Evolutionary conservation across 2,888 invertebrate genomes (phyloP).

Genomic region (Meiosimyza platycephala): DNA sequence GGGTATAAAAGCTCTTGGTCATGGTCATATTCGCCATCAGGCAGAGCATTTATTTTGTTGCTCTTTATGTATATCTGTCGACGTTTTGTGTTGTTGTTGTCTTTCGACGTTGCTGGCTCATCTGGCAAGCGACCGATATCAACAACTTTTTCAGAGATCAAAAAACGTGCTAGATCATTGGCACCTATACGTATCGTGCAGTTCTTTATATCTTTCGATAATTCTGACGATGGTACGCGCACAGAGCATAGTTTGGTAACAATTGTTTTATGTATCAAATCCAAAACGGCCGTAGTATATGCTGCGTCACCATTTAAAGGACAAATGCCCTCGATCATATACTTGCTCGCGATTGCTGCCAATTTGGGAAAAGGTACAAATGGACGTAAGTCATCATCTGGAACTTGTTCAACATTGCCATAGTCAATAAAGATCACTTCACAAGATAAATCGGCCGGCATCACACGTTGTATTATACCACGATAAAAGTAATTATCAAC

Average conservation of each 20-base stretch:
- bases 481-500: constrained; percentile 78
- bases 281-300: constrained; percentile 72
- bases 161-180: constrained; percentile 53
- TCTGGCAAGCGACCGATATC: not conserved
- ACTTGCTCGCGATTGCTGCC: constrained; percentile 75
- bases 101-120: not conserved
- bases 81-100: not conserved
- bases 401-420: constrained; percentile 79
- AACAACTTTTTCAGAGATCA: constrained; percentile 46
- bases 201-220: constrained; percentile 48
- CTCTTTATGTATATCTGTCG: not conserved
- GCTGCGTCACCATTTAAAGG: constrained; percentile 60
- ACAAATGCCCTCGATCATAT: constrained; percentile 70
- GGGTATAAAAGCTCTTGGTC: not conserved
- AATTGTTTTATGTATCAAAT: constrained; percentile 72
- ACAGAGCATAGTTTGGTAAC: constrained; percentile 72
- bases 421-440: constrained; percentile 82
- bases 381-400: constrained; percentile 71
- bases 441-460: constrained; percentile 57
- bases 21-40: not conserved
- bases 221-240: constrained; percentile 58
- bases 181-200: constrained; percentile 55
- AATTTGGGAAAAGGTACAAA: constrained; percentile 74
- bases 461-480: constrained; percentile 76
- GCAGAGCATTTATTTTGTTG: too few relatives aligned